These are phyloP conservation scores for Channallabes apus DNA, from an alignment of 2,797 vertebrate species.

Conservation along the genomic window DNA sequence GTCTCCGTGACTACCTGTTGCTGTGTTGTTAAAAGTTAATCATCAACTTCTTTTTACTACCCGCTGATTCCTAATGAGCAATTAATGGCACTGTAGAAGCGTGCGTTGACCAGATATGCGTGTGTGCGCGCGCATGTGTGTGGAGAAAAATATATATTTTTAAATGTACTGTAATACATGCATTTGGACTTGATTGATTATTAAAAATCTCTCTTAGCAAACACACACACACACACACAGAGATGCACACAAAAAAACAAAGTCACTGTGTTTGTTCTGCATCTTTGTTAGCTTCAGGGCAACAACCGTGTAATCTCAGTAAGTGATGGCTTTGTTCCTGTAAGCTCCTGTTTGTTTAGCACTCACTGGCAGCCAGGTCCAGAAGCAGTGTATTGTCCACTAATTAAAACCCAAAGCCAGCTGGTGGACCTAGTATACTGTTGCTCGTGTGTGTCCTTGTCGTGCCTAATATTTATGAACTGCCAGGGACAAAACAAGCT, in stretches of 20 bases:
- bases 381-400: constrained; percentile 2
- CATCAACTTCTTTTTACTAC: constrained; percentile 55
- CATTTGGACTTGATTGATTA: not conserved
- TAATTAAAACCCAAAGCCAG: constrained; percentile 37
- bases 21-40: constrained; percentile 53
- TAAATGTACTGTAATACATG: not conserved
- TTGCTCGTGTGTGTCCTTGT: not conserved
- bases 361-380: not conserved
- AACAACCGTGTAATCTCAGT: constrained; percentile 15
- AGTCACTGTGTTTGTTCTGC: not conserved
- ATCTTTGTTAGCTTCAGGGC: constrained; percentile 27
- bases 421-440: constrained; percentile 4
- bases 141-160: too few species aligned
- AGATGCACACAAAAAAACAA: not conserved
- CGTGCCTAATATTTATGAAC: constrained; percentile 13
- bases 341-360: constrained; percentile 25
- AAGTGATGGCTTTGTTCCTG: constrained; percentile 10
- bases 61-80: constrained; percentile 53
- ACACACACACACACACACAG: not conserved
- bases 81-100: constrained; percentile 51
- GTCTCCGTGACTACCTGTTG: constrained; percentile 29
- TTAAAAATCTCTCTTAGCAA: constrained; percentile 15
- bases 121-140: not conserved
- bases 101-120: constrained; percentile 11
- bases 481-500: constrained; percentile 4